Percentiles rank a stretch among this genome's conserved stretches.
phyloP scores from a whole-genome alignment of 2,888 invertebrate species.

The Lepidocyrtinus sp. region DNA sequence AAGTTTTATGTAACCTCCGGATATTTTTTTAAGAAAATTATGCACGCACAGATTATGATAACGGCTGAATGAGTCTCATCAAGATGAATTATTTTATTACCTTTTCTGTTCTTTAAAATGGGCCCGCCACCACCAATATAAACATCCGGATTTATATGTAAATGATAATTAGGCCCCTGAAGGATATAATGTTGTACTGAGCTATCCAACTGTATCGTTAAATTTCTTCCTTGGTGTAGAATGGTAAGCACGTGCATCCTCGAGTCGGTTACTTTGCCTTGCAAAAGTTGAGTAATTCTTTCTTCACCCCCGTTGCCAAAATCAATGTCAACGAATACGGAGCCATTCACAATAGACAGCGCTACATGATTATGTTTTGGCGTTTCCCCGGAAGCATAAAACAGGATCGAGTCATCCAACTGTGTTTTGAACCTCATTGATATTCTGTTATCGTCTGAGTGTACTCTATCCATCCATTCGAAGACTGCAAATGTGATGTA shows the following conservation, averaged over 20 bases:
- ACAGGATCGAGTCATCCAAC: slow-evolving; percentile 91
- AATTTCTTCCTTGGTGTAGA: slow-evolving; percentile 82
- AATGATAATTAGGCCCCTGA: slow-evolving; percentile 80
- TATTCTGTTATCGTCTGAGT: slow-evolving; percentile 88
- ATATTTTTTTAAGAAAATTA: too few relatives aligned
- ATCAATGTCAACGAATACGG: slow-evolving; percentile 88
- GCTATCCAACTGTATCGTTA: slow-evolving; percentile 84
- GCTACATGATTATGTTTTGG: slow-evolving; percentile 92
- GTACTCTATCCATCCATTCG: slow-evolving; percentile 78
- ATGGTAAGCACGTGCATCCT: slow-evolving; percentile 94
- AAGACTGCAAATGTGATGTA: slow-evolving; percentile 94
- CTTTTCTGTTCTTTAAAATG: slow-evolving; percentile 63
- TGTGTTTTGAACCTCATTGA: slow-evolving; percentile 92
- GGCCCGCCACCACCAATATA: slow-evolving; percentile 91
- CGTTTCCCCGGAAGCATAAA: slow-evolving; percentile 94
- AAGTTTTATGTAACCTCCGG: neutral
- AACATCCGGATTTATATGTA: slow-evolving; percentile 94
- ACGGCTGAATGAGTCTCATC: too few relatives aligned
- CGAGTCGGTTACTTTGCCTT: slow-evolving; percentile 79
- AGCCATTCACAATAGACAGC: slow-evolving; percentile 86
- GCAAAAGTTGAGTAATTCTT: slow-evolving; percentile 12
- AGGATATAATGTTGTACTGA: slow-evolving; percentile 78
- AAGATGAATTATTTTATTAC: too few relatives aligned
- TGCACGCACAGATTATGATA: too few relatives aligned
- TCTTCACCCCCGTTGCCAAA: slow-evolving; percentile 79